These are phyloP conservation scores for Wasmannia auropunctata DNA, from an alignment of 1,140 invertebrate genomes.

Conservation along the genomic window DNA sequence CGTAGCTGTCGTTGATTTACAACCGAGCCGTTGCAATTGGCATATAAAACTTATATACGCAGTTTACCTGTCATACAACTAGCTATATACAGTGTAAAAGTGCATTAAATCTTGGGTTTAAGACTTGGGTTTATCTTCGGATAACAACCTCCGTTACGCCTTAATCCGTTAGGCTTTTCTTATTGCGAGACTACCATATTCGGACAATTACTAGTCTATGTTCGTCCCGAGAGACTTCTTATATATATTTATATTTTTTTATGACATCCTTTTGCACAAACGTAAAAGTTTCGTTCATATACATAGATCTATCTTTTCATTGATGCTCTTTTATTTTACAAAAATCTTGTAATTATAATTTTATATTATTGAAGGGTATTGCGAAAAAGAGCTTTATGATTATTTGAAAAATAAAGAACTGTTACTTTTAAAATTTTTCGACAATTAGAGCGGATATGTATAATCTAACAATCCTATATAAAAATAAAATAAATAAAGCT, in stretches of 20 bases:
- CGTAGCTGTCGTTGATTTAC: neutral
- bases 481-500: neutral
- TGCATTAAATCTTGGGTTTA: neutral
- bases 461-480: neutral
- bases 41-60: neutral
- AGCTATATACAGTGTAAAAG: neutral
- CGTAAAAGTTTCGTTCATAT: neutral
- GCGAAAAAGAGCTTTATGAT: neutral
- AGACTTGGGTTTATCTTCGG: neutral
- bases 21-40: neutral
- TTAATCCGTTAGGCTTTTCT: slow-evolving; percentile 31
- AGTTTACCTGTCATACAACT: neutral
- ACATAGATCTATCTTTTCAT: neutral
- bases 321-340: neutral
- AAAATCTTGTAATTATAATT: neutral
- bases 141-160: neutral
- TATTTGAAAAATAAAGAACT: neutral
- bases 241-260: neutral
- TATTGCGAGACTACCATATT: slow-evolving; percentile 5
- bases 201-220: slow-evolving; percentile 9
- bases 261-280: neutral
- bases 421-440: neutral
- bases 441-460: neutral
- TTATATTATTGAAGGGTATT: neutral
- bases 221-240: neutral